Percentiles rank a stretch among this genome's conserved stretches.
phyloP scores from a whole-genome alignment of 2,888 invertebrate species.

The Zeuzera pyrina region DNA sequence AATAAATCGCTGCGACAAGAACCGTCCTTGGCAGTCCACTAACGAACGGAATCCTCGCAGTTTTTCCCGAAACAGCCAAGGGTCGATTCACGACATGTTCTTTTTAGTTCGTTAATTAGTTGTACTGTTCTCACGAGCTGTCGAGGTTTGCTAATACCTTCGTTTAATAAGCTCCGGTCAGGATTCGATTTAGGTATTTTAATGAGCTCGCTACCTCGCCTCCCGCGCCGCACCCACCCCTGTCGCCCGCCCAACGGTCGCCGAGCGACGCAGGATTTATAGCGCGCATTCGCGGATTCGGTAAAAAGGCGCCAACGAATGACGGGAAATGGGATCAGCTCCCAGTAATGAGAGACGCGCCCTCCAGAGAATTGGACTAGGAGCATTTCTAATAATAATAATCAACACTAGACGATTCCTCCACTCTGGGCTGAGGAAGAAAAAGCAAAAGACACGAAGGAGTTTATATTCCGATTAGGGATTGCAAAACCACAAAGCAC shows the following conservation, averaged over 20 bases:
- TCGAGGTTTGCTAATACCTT: conserved; percentile 20
- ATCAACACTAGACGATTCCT: too few relatives aligned
- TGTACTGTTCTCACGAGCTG: conserved; percentile 1
- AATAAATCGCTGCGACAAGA: too few relatives aligned
- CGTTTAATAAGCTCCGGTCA: conserved; percentile 33
- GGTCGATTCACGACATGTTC: too few relatives aligned
- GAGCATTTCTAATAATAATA: too few relatives aligned
- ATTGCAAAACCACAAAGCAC: too few relatives aligned
- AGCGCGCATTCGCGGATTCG: conserved; percentile 18
- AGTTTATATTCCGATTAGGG: too few relatives aligned
- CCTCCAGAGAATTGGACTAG: too few relatives aligned
- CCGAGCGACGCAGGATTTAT: conserved; percentile 25
- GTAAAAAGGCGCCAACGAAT: conserved; percentile 30
- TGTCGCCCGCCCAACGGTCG: not conserved
- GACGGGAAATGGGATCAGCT: conserved; percentile 11
- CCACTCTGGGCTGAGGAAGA: too few relatives aligned
- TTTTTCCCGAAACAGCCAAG: too few relatives aligned
- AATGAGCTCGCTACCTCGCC: conserved; percentile 34
- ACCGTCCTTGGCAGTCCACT: too few relatives aligned
- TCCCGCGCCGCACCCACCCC: conserved; percentile 1
- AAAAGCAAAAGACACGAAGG: too few relatives aligned
- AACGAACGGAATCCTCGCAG: too few relatives aligned
- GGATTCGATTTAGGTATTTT: conserved; percentile 53
- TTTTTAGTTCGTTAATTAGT: conserved; percentile 1
- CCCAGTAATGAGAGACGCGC: conserved; percentile 1